Percentiles rank a stretch among this genome's conserved stretches.
These are phyloP conservation scores for Ramphastos sulfuratus DNA, from an alignment of 2,113 vertebrate species.

Conservation along the genomic window DNA sequence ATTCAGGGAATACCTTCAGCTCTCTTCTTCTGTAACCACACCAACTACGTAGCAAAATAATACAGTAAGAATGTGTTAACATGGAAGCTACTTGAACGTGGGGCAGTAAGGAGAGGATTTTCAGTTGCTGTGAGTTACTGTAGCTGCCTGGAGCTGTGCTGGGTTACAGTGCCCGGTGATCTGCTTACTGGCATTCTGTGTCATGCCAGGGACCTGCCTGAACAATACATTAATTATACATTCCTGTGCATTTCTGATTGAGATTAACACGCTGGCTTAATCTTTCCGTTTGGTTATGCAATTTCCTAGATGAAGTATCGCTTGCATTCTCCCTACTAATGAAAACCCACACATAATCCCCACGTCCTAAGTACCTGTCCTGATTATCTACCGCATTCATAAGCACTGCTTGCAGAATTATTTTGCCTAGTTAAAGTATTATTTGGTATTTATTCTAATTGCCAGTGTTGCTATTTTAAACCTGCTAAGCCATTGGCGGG, in stretches of 20 bases:
- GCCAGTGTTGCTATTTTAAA: constrained; percentile 10
- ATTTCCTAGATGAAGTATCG: not conserved
- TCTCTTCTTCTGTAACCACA: not conserved
- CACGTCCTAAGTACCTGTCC: not conserved
- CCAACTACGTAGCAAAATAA: not conserved
- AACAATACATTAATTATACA: not conserved
- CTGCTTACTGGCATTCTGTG: not conserved
- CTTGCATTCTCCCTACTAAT: not conserved
- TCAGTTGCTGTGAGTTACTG: not conserved
- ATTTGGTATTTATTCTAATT: constrained; percentile 45
- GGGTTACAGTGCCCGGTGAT: not conserved
- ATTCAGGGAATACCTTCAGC: not conserved
- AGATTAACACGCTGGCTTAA: not conserved
- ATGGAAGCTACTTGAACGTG: not conserved
- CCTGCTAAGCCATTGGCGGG: not conserved
- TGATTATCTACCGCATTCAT: not conserved
- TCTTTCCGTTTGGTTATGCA: not conserved
- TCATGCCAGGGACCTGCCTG: not conserved
- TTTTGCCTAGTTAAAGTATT: constrained; percentile 9
- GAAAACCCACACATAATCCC: constrained; percentile 27
- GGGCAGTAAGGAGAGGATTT: not conserved
- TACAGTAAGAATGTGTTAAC: not conserved
- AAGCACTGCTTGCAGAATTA: not conserved
- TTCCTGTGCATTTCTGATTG: not conserved
- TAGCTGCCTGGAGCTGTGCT: not conserved